A percentile compares a stretch with the other conserved stretches of the same genome.
These are phyloP conservation scores for Lasioglossum malachurum DNA, from an alignment of 2,888 invertebrate genomes.

Conservation along the genomic window DNA sequence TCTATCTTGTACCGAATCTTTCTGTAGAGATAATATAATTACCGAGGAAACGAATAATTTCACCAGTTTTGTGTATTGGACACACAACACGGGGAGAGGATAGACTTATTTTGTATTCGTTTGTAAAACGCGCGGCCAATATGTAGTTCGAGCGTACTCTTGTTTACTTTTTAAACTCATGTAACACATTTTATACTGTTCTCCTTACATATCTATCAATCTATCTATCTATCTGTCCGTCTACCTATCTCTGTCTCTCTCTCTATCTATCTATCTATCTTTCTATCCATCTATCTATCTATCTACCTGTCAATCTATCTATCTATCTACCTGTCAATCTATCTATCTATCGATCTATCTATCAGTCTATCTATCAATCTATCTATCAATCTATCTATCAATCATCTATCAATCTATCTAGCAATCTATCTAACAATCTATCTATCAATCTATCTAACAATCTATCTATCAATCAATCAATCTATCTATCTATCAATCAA, in stretches of 20 bases:
- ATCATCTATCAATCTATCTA: background rate
- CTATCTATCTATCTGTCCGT: background rate
- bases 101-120: conserved; percentile 72
- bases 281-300: background rate
- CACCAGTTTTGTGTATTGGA: conserved; percentile 57
- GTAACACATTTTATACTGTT: conserved; percentile 29
- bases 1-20: conserved; percentile 56
- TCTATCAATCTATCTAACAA: background rate
- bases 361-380: background rate
- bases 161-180: conserved; percentile 32
- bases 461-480: background rate
- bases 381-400: background rate
- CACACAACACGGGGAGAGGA: conserved; percentile 67
- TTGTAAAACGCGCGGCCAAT: conserved; percentile 49
- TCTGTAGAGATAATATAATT: conserved; percentile 46
- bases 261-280: background rate
- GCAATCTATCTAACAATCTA: conserved; percentile 2
- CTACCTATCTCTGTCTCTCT: background rate
- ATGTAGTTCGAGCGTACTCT: conserved; percentile 35
- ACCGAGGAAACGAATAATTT: conserved; percentile 55
- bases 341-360: background rate
- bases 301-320: background rate
- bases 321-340: background rate
- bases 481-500: background rate
- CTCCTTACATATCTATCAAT: conserved; percentile 8